Base-by-base conservation (phyloP, 2,797 vertebrate species). In the Smutsia temminckii region DNA sequence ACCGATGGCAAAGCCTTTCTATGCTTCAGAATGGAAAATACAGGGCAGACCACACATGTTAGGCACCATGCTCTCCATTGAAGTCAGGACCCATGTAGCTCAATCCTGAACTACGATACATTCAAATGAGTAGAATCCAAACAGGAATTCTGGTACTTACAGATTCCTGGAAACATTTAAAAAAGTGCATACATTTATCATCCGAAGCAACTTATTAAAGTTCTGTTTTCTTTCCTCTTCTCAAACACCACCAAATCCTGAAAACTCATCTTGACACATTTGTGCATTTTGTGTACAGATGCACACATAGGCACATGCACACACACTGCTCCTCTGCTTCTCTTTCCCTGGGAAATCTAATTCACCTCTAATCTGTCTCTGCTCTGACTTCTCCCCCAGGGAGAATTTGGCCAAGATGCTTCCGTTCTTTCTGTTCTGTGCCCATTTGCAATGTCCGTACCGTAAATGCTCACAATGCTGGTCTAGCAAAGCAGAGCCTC, bases 181-280 rank as follows among this genome's bases (percentile, higher is more conserved):
- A 46, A 46, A 51, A 21, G 72, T 11, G 20, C 51, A n/a, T 51
- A 88, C 11, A 84, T 53, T 27, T 55, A 89, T 14, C 66, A 42
- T n/a, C 20, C 88, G 63, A 85, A 72, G 27, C 4, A 71, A 78
- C 11, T 78, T 4, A 27, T 34, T 59, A 85, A 61, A 90, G 64
- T 71, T 51, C 14, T 64, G 0, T 17, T 37, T 29, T 61, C 20
- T 71, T 78, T 57, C 61, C 46, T 85, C n/a, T 92, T 63, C 29
- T 80, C 40, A 79, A 78, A 61, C 3, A 32, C 0, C 14, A 4
- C 34, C 9, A 78, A 74, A 74, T 55, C 6, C 57, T 83, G n/a
- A 91, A 95, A 91, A 79, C 57, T 79, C n/a, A 46, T 51, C n/a
- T 57, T 95, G 27, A 95, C 34, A 72, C 21, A 17, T 46, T 6